Percentiles rank a stretch among this genome's conserved stretches.
phyloP scores from a whole-genome alignment of 2,113 vertebrate genomes.

The Phycodurus eques region DNA sequence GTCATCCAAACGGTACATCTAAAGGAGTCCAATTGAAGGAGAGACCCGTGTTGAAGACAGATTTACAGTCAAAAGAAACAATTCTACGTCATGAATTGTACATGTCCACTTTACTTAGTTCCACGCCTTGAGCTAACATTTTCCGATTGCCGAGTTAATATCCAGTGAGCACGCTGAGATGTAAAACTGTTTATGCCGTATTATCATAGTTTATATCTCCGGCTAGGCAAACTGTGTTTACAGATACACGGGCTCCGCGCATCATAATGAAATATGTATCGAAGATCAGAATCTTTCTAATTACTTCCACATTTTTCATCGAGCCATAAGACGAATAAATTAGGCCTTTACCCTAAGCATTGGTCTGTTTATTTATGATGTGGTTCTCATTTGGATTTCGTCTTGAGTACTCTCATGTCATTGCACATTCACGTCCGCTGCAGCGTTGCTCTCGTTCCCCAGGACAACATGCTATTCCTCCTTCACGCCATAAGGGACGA shows the following conservation, averaged over 20 bases:
- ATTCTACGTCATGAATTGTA: neutral
- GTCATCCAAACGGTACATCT: neutral
- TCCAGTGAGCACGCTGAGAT: conserved; percentile 18
- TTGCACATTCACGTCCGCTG: conserved; percentile 57
- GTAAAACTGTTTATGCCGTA: conserved; percentile 33
- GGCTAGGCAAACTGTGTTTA: conserved; percentile 37
- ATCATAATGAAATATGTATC: conserved; percentile 48
- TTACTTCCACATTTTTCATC: conserved; percentile 59
- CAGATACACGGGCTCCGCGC: conserved; percentile 29
- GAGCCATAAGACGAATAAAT: conserved; percentile 65
- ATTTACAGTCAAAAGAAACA: neutral
- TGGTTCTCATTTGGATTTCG: conserved; percentile 46
- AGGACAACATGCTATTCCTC: conserved; percentile 38
- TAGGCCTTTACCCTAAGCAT: conserved; percentile 47
- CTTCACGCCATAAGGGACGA: conserved; percentile 47
- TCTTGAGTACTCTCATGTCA: conserved; percentile 54
- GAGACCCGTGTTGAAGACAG: neutral
- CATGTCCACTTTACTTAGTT: neutral
- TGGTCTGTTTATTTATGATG: conserved; percentile 66
- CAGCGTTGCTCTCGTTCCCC: conserved; percentile 35
- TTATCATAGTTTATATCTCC: conserved; percentile 30
- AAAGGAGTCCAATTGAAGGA: neutral
- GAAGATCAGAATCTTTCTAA: conserved; percentile 51
- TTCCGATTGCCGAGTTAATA: conserved; percentile 24
- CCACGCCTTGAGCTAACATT: neutral